Conservation (phyloP, 2,888 invertebrate genomes). For the Eupithecia centaureata region DNA sequence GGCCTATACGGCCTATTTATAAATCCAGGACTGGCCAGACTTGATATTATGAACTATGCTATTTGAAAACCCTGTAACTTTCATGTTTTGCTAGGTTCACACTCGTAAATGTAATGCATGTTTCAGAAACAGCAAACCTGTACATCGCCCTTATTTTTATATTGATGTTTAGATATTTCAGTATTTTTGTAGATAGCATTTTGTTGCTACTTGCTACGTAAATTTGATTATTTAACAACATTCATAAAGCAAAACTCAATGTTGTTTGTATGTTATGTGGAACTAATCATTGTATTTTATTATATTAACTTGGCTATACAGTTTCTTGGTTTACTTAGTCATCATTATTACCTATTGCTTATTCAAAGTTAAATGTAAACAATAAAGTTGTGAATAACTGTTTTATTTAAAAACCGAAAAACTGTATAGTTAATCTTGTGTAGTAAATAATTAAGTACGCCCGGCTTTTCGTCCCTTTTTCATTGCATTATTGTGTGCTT, state of each 20-base stretch:
- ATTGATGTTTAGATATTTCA: not conserved
- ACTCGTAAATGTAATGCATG: not conserved
- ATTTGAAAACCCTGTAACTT: not conserved
- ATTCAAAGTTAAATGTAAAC: not conserved
- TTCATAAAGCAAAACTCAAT: constrained; percentile 42
- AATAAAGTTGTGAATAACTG: not conserved
- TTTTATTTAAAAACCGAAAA: constrained; percentile 11
- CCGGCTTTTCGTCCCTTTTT: constrained; percentile 25
- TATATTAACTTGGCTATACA: constrained; percentile 22
- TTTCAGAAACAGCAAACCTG: not conserved
- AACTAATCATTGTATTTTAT: constrained; percentile 24
- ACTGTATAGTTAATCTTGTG: constrained; percentile 18
- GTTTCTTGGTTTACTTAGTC: constrained; percentile 17
- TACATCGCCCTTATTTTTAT: not conserved
- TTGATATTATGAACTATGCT: not conserved
- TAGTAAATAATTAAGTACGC: constrained; percentile 17
- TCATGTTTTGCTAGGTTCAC: not conserved
- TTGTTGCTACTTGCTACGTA: not conserved
- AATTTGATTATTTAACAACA: constrained; percentile 17
- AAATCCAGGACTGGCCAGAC: too few relatives aligned
- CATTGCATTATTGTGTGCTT: constrained; percentile 17
- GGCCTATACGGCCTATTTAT: too few relatives aligned
- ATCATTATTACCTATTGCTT: not conserved
- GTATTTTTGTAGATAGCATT: constrained; percentile 6
- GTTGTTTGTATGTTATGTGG: constrained; percentile 31